Conservation (phyloP, 2,797 vertebrate species). For the Otolemur crassicaudatus region DNA sequence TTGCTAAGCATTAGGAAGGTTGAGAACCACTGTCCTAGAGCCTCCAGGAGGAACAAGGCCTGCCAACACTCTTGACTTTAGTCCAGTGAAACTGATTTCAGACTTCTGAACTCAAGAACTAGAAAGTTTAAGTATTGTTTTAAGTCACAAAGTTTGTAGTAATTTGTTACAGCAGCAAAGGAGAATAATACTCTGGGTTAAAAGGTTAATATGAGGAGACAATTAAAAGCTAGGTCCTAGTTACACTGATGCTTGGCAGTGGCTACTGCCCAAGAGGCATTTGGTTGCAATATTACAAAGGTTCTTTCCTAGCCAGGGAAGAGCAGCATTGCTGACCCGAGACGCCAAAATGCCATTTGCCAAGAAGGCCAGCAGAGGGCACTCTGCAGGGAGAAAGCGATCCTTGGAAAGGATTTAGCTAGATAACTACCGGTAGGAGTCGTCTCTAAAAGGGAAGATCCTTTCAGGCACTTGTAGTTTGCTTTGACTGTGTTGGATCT, state of each 20-base stretch:
- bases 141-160: conserved; percentile 10
- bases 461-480: conserved; percentile 1
- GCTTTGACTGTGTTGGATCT: not conserved
- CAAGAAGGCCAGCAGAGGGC: conserved; percentile 64
- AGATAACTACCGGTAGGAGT: not conserved
- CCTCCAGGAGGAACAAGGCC: not conserved
- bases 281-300: not conserved
- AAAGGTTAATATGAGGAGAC: conserved; percentile 17
- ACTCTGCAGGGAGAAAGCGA: conserved; percentile 33
- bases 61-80: not conserved
- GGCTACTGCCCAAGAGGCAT: not conserved
- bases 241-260: conserved; percentile 4
- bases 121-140: not conserved
- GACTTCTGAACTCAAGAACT: not conserved
- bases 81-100: not conserved
- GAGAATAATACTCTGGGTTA: not conserved
- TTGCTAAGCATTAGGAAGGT: too few relatives aligned
- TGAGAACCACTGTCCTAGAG: not conserved
- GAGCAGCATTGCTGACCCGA: not conserved
- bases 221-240: not conserved
- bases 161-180: conserved; percentile 28
- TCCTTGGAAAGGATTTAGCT: not conserved
- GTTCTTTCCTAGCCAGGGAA: not conserved
- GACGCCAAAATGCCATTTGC: not conserved
- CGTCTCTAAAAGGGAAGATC: conserved; percentile 8